Percentiles rank a stretch among this genome's conserved stretches.
phyloP scores from a whole-genome alignment of 2,113 vertebrate species.

The Numida meleagris region DNA sequence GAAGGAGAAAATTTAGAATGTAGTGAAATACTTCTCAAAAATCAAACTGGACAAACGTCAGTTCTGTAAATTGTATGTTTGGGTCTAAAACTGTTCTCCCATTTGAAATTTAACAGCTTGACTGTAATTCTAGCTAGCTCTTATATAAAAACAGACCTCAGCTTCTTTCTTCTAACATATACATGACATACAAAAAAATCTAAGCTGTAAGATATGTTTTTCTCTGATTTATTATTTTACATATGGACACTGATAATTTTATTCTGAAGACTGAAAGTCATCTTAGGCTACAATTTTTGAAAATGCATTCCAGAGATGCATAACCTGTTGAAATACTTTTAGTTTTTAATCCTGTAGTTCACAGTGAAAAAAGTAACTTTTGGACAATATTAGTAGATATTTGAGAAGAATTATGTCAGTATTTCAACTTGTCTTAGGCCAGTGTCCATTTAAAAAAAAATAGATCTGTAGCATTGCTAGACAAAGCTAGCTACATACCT shows the following conservation, averaged over 20 bases:
- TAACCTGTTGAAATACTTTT: not conserved
- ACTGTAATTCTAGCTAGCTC: not conserved
- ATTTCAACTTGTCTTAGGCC: not conserved
- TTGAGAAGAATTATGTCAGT: slow-evolving; percentile 8
- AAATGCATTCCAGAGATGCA: not conserved
- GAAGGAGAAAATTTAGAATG: not conserved
- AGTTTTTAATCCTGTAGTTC: not conserved
- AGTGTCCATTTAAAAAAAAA: not conserved
- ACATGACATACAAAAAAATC: not conserved
- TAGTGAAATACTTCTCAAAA: not conserved
- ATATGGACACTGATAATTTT: not conserved
- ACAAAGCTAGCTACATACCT: slow-evolving; percentile 62
- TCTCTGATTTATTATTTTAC: not conserved
- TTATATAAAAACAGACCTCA: not conserved
- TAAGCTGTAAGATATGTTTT: not conserved
- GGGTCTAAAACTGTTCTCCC: not conserved
- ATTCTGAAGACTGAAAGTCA: not conserved
- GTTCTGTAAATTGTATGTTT: not conserved
- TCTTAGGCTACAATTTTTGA: not conserved
- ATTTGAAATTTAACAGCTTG: not conserved
- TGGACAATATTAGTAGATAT: not conserved
- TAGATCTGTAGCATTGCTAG: not conserved
- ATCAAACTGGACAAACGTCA: not conserved
- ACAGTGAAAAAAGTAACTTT: not conserved
- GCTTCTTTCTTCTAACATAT: not conserved